These are phyloP conservation scores for Neogobius melanostomus DNA, from an alignment of 2,113 vertebrate genomes.

Conservation along the genomic window DNA sequence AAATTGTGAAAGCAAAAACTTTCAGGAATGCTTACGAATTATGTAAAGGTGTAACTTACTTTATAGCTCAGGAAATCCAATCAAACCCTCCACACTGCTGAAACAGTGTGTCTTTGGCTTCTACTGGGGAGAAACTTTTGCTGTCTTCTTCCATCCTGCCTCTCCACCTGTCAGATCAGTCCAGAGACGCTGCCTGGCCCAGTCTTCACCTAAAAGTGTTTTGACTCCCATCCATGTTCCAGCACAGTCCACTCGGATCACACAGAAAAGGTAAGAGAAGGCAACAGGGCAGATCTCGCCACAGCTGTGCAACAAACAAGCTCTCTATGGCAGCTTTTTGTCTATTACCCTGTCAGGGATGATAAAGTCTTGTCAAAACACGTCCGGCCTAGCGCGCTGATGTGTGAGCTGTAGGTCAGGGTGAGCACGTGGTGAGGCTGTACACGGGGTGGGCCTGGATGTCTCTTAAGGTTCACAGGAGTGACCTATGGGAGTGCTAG, in stretches of 20 bases:
- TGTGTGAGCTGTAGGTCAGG: not conserved
- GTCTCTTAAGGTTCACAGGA: constrained; percentile 17
- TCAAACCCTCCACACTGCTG: not conserved
- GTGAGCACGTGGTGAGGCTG: not conserved
- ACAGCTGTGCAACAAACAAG: constrained; percentile 19
- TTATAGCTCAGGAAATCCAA: too few species aligned
- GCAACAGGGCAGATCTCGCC: constrained; percentile 14
- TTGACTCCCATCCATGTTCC: constrained; percentile 15
- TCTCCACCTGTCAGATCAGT: constrained; percentile 15
- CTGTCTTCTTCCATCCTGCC: constrained; percentile 1
- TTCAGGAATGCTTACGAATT: not conserved
- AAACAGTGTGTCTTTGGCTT: not conserved
- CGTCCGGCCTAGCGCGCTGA: not conserved
- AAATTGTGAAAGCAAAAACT: too few species aligned
- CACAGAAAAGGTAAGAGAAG: constrained; percentile 4
- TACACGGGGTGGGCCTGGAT: constrained; percentile 6
- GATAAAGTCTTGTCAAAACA: constrained; percentile 15
- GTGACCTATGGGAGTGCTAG: constrained; percentile 6
- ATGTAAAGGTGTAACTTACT: not conserved
- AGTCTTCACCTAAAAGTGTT: constrained; percentile 29
- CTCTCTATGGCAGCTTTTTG: constrained; percentile 14
- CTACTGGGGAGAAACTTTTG: constrained; percentile 26
- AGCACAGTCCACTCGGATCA: constrained; percentile 20
- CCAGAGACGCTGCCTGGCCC: constrained; percentile 6
- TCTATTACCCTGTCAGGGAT: constrained; percentile 12